Evolutionary conservation across 2,888 invertebrate genomes (phyloP).

Genomic region (Polia nebulosa): DNA sequence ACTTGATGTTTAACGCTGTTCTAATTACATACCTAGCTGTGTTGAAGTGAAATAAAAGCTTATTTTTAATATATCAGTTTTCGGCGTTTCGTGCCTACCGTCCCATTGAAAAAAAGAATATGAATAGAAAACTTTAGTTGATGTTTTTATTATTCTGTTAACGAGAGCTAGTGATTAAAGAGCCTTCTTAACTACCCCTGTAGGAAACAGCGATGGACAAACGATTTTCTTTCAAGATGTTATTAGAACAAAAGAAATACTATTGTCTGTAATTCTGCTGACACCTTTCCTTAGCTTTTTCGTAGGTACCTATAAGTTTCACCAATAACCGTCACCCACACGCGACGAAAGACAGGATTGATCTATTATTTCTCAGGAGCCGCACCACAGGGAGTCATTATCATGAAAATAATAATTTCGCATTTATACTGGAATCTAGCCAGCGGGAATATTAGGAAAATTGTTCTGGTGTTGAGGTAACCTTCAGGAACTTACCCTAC

Average conservation of each 20-base stretch:
- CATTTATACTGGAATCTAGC: too few relatives aligned
- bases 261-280: neutral
- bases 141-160: too few relatives aligned
- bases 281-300: neutral
- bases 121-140: too few relatives aligned
- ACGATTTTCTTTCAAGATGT: neutral
- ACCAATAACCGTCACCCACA: conserved; percentile 18
- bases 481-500: neutral
- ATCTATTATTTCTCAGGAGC: conserved; percentile 6
- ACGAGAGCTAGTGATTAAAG: neutral
- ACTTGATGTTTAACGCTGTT: neutral
- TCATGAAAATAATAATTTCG: conserved; percentile 11
- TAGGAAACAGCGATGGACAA: too few relatives aligned
- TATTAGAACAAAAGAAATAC: neutral
- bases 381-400: conserved; percentile 1
- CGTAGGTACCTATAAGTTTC: neutral
- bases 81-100: too few relatives aligned
- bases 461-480: too few relatives aligned
- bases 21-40: neutral
- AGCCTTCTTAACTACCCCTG: too few relatives aligned
- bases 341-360: neutral
- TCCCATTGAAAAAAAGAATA: too few relatives aligned
- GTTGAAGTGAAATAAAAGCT: neutral
- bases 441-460: too few relatives aligned
- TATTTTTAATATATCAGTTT: neutral